Base-by-base conservation (phyloP, 2,113 vertebrate species). In the Neotragus pygmaeus region DNA sequence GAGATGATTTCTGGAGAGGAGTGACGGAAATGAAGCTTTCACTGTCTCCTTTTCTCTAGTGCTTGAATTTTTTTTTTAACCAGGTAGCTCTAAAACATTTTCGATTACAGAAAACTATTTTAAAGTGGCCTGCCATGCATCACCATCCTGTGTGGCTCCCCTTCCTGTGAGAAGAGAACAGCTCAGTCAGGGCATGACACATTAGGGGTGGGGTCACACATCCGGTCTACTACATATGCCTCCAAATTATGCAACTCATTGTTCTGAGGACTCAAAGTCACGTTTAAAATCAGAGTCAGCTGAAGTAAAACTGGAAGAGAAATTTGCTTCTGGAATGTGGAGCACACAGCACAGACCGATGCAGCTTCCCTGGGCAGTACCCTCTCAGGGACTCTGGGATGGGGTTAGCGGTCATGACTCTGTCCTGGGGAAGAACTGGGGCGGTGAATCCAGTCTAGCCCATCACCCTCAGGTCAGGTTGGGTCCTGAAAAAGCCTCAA, bases 241-340 rank as follows among this genome's bases (percentile, higher is more conserved):
- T 97, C 62, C 96, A 94, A 96, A 93, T 86, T 49, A 93, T 60
- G 45, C 33, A 87, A 28, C 77, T 96, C 36, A 73, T 78, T 88
- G 77, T 85, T 94, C 78, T 58, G 78, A 96, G 39, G 57, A 89
- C 64, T 78, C 70, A 73, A 43, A 83, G 36, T 97, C 85, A 88
- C 4, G 7, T 62, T 88, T 82, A 96, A 96, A 90, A 86, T 94
- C 88, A 95, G 58, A 91, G 43, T 93, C 81, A 86, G 92, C 92
- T 73, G 6, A 89, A 89, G 90, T 57, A 27, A 94, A 88, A 57
- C 25, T 6, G 4, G 55, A 75, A 93, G 92, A 91, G 49, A 91
- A 91, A 94, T 62, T 30, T 82, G 86, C 55, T 91, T 93, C 88
- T 0, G 19, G 90, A 93, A 83, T 17, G 5, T 23, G 36, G 58